A percentile compares a stretch with the other conserved stretches of the same genome.
These are phyloP conservation scores for Trematocara variabile DNA, from an alignment of 2,113 vertebrate species.

Conservation along the genomic window DNA sequence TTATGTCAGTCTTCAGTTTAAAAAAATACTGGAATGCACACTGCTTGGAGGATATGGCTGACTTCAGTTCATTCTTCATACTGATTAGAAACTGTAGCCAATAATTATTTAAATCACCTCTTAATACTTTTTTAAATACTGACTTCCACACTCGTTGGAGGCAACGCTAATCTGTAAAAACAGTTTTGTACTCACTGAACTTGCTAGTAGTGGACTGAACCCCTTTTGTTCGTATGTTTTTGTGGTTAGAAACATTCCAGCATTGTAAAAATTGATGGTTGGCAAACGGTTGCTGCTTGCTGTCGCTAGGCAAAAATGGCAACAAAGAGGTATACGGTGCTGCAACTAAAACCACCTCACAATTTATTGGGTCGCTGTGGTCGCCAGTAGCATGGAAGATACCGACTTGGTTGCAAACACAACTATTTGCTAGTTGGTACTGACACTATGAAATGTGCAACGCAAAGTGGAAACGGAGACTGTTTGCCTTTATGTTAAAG, in stretches of 20 bases:
- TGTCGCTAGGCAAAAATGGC: neutral
- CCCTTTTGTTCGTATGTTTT: neutral
- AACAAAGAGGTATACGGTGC: neutral
- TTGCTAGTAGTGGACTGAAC: neutral
- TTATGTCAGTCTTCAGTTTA: neutral
- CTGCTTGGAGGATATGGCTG: neutral
- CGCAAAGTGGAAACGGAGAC: neutral
- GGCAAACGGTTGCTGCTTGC: fast-evolving
- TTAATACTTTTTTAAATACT: neutral
- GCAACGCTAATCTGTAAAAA: neutral
- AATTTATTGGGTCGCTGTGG: neutral
- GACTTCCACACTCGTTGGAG: neutral
- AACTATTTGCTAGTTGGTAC: neutral
- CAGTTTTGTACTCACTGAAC: neutral
- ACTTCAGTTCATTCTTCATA: neutral
- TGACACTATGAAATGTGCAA: neutral
- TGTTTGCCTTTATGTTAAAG: neutral
- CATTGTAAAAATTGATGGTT: neutral
- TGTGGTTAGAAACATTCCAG: neutral
- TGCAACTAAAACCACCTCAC: neutral
- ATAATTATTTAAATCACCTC: neutral
- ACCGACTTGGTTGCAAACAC: neutral
- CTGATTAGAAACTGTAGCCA: neutral
- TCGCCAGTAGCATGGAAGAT: neutral
- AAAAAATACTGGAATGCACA: neutral